Conservation (phyloP, 2,888 invertebrate genomes). For the Xestia sexstrigata region DNA sequence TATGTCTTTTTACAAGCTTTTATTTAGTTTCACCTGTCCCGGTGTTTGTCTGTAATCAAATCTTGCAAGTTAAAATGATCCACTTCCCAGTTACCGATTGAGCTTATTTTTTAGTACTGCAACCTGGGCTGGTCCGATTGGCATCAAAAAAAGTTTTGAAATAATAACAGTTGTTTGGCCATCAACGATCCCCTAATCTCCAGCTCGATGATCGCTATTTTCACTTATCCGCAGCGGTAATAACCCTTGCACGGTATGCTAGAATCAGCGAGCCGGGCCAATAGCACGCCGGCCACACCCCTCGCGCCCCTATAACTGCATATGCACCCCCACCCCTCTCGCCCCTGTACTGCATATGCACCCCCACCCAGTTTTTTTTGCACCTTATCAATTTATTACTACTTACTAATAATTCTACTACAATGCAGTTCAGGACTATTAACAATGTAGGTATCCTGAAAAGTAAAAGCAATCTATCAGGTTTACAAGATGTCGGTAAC, state of each 20-base stretch:
- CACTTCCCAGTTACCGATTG: too few relatives aligned
- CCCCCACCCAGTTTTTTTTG: slow-evolving; percentile 66
- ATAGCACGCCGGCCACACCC: slow-evolving; percentile 78
- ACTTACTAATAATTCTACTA: slow-evolving; percentile 31
- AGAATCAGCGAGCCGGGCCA: slow-evolving; percentile 68
- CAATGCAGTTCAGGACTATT: background rate
- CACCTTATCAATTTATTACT: slow-evolving; percentile 34
- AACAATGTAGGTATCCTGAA: background rate
- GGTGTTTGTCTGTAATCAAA: too few relatives aligned
- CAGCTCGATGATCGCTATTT: slow-evolving; percentile 44
- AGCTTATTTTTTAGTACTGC: too few relatives aligned
- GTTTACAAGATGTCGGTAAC: too few relatives aligned
- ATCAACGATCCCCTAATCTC: background rate
- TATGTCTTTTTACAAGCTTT: too few relatives aligned
- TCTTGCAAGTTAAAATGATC: too few relatives aligned
- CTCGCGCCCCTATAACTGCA: slow-evolving; percentile 68
- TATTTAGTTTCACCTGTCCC: too few relatives aligned
- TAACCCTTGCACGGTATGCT: slow-evolving; percentile 61
- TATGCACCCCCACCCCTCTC: slow-evolving; percentile 73
- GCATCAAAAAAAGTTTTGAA: too few relatives aligned
- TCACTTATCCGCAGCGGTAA: slow-evolving; percentile 45
- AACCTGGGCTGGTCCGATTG: too few relatives aligned
- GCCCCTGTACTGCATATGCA: slow-evolving; percentile 69
- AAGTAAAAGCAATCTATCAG: background rate
- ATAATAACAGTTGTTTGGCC: background rate